A percentile compares a stretch with the other conserved stretches of the same genome.
phyloP scores from a whole-genome alignment of 2,113 vertebrate species.

The Rattus rattus region DNA sequence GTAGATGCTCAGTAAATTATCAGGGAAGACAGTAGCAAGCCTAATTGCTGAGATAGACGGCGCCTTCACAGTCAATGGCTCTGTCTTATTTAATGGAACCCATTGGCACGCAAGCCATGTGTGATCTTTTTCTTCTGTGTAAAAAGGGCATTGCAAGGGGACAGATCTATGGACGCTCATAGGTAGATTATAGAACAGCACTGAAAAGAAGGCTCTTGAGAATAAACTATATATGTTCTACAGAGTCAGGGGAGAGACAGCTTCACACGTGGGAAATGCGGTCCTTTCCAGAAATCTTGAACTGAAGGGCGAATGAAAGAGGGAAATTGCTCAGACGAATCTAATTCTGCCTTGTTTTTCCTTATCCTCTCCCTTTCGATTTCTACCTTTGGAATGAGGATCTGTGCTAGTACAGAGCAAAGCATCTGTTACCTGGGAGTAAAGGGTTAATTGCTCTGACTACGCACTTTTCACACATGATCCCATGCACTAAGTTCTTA shows the following conservation, averaged over 20 bases:
- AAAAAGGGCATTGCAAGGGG: background rate
- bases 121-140: background rate
- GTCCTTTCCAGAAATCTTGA: conserved; percentile 44
- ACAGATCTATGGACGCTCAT: background rate
- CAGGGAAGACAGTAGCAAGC: background rate
- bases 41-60: background rate
- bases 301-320: conserved; percentile 11
- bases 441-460: background rate
- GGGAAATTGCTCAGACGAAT: background rate
- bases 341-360: background rate
- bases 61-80: background rate
- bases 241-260: background rate
- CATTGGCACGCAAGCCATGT: background rate
- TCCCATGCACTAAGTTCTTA: background rate
- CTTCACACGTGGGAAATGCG: background rate
- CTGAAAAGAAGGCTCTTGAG: background rate
- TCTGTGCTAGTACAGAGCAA: background rate
- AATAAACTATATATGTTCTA: background rate
- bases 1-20: background rate
- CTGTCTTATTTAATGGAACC: background rate
- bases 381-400: background rate
- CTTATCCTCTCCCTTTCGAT: conserved; percentile 44
- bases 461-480: background rate
- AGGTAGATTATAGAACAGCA: background rate
- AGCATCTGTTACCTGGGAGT: background rate